Percentiles rank a stretch among this genome's conserved stretches.
Conservation (phyloP, 2,113 vertebrate genomes). For the Tiliqua scincoides region DNA sequence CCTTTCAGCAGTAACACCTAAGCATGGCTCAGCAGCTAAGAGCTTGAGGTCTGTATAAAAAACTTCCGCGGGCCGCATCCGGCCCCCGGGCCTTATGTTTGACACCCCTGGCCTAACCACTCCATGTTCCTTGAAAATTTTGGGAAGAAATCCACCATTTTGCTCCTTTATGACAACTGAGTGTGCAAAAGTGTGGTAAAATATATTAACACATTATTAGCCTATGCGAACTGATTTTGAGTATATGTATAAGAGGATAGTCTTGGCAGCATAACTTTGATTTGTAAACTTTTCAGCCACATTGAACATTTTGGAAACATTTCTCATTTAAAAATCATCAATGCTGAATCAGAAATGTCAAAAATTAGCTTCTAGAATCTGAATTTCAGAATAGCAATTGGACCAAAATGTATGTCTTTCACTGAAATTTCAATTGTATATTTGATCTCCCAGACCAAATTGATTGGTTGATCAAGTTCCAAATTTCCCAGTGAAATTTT, state of each 20-base stretch:
- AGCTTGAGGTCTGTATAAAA: too few relatives aligned
- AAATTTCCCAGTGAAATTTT: background rate
- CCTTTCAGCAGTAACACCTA: too few relatives aligned
- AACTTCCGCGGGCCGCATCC: too few relatives aligned
- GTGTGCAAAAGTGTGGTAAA: background rate
- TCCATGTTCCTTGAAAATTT: background rate
- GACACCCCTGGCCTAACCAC: too few relatives aligned
- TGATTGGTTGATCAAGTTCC: background rate
- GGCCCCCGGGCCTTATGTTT: too few relatives aligned
- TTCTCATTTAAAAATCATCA: background rate
- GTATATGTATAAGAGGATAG: background rate
- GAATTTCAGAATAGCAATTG: background rate
- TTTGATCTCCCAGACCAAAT: background rate
- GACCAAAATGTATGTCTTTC: background rate
- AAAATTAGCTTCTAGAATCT: background rate
- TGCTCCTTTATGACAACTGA: background rate
- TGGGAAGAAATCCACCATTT: background rate
- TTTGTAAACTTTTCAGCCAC: background rate
- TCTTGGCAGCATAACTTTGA: background rate
- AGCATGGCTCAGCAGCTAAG: too few relatives aligned
- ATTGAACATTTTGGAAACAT: background rate
- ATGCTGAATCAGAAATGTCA: background rate
- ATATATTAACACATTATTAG: background rate
- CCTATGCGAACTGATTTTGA: background rate
- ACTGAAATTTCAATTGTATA: background rate